Base-by-base conservation (phyloP, 2,888 invertebrate species). In the Dioctria linearis region DNA sequence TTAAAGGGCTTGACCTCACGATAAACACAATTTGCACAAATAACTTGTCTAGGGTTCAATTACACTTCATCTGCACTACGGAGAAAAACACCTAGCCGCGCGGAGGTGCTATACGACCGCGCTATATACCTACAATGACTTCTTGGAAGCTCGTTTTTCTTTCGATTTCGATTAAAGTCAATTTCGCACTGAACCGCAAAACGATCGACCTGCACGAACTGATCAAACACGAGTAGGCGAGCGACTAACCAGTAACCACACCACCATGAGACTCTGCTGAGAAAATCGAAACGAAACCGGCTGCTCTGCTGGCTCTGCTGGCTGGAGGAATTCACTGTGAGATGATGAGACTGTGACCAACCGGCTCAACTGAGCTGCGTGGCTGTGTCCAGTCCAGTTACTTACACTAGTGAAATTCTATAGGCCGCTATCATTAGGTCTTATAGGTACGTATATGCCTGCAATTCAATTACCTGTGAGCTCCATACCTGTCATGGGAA, bases 181-280 rank as follows among this genome's bases (percentile, higher is more conserved):
- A 73, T 59, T 73, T 59, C 57, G 54, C 59, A 42, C 42, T n/a
- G n/a, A 25, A 73, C 57, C 73, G 59, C 57, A 40, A 73, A 54
- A 46, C 54, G 42, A 13, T 40, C 54, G 51, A 57, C 57, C 25
- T 59, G 57, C 40, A 25, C 57, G 73, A 42, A 57, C 57, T 42
- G 57, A 57, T 42, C 73, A 73, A 73, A 73, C 39, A 59, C 73
- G 57, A 73, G 73, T 73, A 73, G 73, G 73, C 73, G 73, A 73
- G 73, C 73, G 73, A 73, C 73, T 73, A 59, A 73, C 73, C 57
- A 25, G 25, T 25, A 25, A 25, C 25, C 25, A 25, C 25, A 25
- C 25, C 25, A 25, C 25, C 25, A 25, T 25, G 25, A 25, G 25
- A 73, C 13, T 11, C 51, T 51, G n/a, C 51, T 51, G 57, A 54